Conservation (phyloP, 2,888 invertebrate genomes). For the Agelastica alni region DNA sequence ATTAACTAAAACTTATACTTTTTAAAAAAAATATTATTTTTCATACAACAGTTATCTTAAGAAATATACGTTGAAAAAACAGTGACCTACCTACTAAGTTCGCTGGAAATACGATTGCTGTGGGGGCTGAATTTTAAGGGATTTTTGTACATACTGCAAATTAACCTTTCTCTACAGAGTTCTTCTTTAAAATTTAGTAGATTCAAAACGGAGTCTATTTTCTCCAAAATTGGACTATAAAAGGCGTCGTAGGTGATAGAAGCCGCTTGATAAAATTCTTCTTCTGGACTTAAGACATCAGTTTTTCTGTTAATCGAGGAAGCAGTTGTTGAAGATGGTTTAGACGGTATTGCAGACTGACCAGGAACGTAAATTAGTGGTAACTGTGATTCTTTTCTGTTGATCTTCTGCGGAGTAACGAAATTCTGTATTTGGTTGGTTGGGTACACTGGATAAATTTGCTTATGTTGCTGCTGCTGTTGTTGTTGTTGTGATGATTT, state of each 20-base stretch:
- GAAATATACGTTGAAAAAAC: too few relatives aligned
- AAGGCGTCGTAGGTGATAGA: conserved; percentile 62
- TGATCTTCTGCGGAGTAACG: background rate
- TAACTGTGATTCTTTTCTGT: background rate
- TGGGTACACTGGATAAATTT: conserved; percentile 8
- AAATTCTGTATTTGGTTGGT: conserved; percentile 13
- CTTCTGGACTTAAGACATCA: conserved; percentile 25
- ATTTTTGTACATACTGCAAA: conserved; percentile 84
- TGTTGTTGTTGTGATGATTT: conserved; percentile 1
- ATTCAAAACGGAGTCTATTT: conserved; percentile 73
- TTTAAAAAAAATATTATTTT: too few relatives aligned
- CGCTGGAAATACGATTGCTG: conserved; percentile 84
- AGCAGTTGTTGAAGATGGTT: background rate
- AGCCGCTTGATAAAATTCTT: conserved; percentile 56
- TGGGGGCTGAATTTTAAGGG: conserved; percentile 82
- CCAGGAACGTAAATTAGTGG: background rate
- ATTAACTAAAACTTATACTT: too few relatives aligned
- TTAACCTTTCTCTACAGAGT: conserved; percentile 75
- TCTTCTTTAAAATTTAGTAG: conserved; percentile 73
- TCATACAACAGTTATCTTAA: too few relatives aligned
- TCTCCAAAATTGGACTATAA: conserved; percentile 78
- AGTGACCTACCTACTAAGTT: conserved; percentile 87
- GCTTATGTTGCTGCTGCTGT: too few relatives aligned
- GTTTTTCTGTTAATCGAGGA: conserved; percentile 21
- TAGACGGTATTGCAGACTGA: background rate